These are phyloP conservation scores for Charaxes varanes DNA, from an alignment of 1,140 invertebrate genomes.

Conservation along the genomic window DNA sequence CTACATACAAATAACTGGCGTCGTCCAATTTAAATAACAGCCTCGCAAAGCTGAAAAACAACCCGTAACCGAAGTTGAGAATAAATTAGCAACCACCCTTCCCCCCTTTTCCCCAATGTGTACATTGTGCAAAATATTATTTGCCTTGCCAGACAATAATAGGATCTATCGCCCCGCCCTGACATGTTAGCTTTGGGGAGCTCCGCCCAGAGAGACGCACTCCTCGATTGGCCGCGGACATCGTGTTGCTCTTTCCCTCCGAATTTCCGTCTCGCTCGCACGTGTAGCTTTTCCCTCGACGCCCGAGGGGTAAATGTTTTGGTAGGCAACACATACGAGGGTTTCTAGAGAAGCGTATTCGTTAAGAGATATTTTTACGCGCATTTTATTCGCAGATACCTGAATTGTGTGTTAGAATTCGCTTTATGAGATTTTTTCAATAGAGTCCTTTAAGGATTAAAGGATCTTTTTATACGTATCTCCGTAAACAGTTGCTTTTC, in stretches of 20 bases:
- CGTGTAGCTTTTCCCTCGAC: constrained; percentile 65
- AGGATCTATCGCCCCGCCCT: constrained; percentile 68
- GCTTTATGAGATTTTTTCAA: constrained; percentile 69
- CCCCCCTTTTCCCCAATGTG: constrained; percentile 60
- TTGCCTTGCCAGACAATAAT: constrained; percentile 72
- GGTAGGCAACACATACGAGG: constrained; percentile 69
- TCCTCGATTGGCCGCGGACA: constrained; percentile 38
- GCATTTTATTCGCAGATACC: constrained; percentile 63
- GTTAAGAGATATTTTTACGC: constrained; percentile 60
- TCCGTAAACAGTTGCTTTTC: constrained; percentile 56
- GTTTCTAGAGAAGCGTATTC: constrained; percentile 56
- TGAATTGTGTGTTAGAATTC: constrained; percentile 66
- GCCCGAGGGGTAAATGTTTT: constrained; percentile 72
- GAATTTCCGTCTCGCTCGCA: constrained; percentile 25
- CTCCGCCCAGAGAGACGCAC: constrained; percentile 39
- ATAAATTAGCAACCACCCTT: constrained; percentile 66
- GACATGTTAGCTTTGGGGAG: constrained; percentile 65
- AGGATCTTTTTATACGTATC: constrained; percentile 42
- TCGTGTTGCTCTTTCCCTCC: constrained; percentile 24
- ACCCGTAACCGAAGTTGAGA: constrained; percentile 71
- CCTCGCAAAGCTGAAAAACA: constrained; percentile 72
- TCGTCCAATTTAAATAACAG: constrained; percentile 72
- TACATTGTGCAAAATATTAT: constrained; percentile 74
- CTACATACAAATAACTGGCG: constrained; percentile 68
- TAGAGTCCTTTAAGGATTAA: constrained; percentile 59